Conservation (phyloP, 2,113 vertebrate genomes). For the Notothenia rossii region DNA sequence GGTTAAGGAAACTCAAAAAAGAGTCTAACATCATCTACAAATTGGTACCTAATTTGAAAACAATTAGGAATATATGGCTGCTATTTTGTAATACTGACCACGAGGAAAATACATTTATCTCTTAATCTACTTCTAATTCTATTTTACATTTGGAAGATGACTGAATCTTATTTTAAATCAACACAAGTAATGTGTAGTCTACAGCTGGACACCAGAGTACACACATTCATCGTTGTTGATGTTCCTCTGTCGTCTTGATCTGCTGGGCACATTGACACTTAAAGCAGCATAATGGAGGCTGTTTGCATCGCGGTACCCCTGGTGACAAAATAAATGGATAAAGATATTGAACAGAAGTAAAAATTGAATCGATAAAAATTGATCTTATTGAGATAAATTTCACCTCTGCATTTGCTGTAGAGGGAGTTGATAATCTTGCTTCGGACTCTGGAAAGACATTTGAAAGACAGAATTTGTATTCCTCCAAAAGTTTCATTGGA, state of each 20-base stretch:
- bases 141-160: no score
- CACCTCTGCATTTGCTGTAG: slow-evolving; percentile 7
- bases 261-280: background rate
- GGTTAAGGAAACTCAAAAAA: no score
- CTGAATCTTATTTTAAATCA: no score
- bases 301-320: background rate
- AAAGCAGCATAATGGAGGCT: slow-evolving; percentile 26
- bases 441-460: background rate
- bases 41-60: no score
- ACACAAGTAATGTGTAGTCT: background rate
- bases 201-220: slow-evolving; percentile 18
- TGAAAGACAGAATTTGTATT: background rate
- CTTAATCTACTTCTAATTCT: no score
- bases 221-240: slow-evolving; percentile 1
- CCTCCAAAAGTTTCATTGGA: no score
- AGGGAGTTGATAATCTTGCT: background rate
- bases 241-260: background rate
- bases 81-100: no score
- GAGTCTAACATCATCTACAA: no score
- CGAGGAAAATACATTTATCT: no score
- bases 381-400: background rate
- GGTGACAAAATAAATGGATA: background rate
- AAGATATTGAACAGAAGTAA: no score
- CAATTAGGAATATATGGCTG: no score
- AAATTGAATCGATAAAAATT: background rate